Evolutionary conservation across 2,113 vertebrate species (phyloP).

Genomic region (Eulemur rufifrons): DNA sequence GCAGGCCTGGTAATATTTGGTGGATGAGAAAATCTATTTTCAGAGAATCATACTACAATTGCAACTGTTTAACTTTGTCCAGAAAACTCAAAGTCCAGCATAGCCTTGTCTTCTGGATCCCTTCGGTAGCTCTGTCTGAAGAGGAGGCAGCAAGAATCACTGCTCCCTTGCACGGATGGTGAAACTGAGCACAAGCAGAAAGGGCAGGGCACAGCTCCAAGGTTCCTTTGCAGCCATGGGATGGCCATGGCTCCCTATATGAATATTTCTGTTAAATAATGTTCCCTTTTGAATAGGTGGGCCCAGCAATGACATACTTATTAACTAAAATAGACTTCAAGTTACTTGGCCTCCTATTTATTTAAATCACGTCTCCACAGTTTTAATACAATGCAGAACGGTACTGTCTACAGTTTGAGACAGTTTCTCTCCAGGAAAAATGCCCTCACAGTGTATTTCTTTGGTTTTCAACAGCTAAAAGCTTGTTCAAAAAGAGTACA

Average conservation of each 20-base stretch:
- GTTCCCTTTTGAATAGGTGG: background rate
- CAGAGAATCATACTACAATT: background rate
- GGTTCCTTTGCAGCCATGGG: background rate
- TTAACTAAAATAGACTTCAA: background rate
- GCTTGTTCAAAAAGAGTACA: background rate
- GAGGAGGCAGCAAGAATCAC: background rate
- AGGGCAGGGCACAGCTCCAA: background rate
- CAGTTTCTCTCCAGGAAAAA: background rate
- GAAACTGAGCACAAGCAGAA: background rate
- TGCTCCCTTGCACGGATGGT: background rate
- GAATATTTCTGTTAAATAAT: background rate
- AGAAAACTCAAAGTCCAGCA: background rate
- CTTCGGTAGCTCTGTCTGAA: background rate
- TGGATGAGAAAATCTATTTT: background rate
- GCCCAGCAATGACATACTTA: background rate
- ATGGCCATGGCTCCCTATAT: background rate
- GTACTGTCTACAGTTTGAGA: background rate
- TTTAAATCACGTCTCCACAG: background rate
- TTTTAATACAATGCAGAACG: conserved; percentile 2
- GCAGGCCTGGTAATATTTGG: background rate
- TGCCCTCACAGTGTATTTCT: background rate
- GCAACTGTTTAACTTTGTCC: background rate
- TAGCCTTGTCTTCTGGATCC: background rate
- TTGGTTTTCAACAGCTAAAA: conserved; percentile 20
- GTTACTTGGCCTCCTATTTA: background rate